Conservation (phyloP, 1,140 invertebrate species). For the Plutomurus gul region DNA sequence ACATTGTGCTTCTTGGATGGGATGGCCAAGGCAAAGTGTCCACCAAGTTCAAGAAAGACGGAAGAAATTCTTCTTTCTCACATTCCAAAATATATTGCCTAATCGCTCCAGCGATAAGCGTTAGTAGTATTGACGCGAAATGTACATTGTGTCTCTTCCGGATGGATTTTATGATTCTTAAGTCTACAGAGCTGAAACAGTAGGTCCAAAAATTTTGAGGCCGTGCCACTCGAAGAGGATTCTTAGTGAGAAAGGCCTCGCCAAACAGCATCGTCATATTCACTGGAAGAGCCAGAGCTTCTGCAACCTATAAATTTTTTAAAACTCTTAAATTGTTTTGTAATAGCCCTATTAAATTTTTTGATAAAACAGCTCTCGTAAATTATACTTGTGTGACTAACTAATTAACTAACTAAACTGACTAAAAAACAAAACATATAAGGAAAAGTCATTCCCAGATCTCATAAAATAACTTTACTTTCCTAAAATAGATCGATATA, state of each 20-base stretch:
- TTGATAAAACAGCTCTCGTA: too few relatives aligned
- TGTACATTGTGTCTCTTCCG: constrained; percentile 18
- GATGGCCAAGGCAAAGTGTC: constrained; percentile 36
- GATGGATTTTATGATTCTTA: neutral
- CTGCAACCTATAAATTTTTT: neutral
- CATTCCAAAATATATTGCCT: constrained; percentile 13
- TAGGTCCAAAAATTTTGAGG: constrained; percentile 17
- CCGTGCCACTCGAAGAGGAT: neutral
- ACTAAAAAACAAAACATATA: neutral
- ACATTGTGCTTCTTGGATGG: constrained; percentile 1
- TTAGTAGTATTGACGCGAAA: constrained; percentile 2
- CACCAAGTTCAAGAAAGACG: neutral
- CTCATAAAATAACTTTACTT: too few relatives aligned
- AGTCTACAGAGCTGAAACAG: neutral
- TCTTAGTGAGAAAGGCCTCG: neutral
- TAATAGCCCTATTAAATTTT: too few relatives aligned
- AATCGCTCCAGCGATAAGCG: constrained; percentile 22
- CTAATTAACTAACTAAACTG: too few relatives aligned
- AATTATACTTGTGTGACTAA: too few relatives aligned
- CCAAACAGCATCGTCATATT: neutral
- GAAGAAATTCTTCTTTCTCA: constrained; percentile 20
- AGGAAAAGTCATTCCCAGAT: too few relatives aligned
- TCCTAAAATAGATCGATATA: neutral
- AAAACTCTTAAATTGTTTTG: neutral
- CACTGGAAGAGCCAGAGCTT: neutral